phyloP scores from a whole-genome alignment of 2,888 invertebrate genomes.

The Rhagophthalmus giganteus region DNA sequence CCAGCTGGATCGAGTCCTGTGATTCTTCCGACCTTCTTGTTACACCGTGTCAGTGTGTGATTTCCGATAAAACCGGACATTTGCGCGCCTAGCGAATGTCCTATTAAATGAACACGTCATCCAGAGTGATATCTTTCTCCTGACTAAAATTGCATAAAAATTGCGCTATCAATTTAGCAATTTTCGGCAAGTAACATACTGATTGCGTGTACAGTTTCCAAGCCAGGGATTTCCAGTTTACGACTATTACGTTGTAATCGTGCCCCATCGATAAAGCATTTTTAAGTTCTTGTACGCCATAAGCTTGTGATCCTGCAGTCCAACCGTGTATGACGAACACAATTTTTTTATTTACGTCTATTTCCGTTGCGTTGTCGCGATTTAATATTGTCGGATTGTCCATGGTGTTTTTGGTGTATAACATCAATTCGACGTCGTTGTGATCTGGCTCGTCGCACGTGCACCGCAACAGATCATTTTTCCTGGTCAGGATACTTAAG shows the following conservation, averaged over 20 bases:
- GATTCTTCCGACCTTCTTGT: conserved; percentile 10
- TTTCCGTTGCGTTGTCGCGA: background rate
- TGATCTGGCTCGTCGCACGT: no score
- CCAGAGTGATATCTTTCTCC: background rate
- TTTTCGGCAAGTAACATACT: conserved; percentile 8
- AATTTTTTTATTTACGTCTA: background rate
- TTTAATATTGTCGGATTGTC: background rate
- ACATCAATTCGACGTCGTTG: no score
- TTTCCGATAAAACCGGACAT: conserved; percentile 28
- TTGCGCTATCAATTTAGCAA: background rate
- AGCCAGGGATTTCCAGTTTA: conserved; percentile 8
- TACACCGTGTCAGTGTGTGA: conserved; percentile 1
- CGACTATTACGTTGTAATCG: conserved; percentile 9
- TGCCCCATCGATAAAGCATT: conserved; percentile 4
- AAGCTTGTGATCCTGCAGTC: background rate
- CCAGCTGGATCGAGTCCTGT: no score
- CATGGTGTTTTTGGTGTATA: background rate
- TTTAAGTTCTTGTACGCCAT: conserved; percentile 5
- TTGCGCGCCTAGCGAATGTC: conserved; percentile 35
- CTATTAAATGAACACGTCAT: conserved; percentile 30
- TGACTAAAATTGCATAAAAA: conserved; percentile 6
- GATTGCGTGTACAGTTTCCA: conserved; percentile 2
- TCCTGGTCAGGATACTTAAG: no score
- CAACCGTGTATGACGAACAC: conserved; percentile 7
- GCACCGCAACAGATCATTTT: no score